phyloP scores from a whole-genome alignment of 2,888 invertebrate species.

The Crematogaster levior region DNA sequence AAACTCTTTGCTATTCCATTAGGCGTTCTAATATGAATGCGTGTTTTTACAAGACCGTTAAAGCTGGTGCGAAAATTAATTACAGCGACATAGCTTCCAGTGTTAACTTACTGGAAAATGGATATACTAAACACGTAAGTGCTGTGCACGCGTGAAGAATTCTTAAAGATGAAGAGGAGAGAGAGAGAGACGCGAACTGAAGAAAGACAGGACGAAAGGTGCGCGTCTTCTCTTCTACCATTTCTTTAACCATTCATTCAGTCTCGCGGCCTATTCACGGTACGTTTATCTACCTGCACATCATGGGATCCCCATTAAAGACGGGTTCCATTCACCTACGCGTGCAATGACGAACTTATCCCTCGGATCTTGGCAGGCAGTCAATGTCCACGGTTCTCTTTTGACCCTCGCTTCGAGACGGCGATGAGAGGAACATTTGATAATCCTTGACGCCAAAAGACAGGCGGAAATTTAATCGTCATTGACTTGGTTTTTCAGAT shows the following conservation, averaged over 20 bases:
- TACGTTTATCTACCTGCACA: conserved; percentile 73
- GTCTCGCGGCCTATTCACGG: conserved; percentile 70
- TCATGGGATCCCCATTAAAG: conserved; percentile 71
- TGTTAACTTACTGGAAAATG: conserved; percentile 35
- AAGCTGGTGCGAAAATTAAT: conserved; percentile 51
- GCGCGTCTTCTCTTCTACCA: conserved; percentile 46
- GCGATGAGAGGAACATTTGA: conserved; percentile 50
- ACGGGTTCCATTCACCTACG: conserved; percentile 72
- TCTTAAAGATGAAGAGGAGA: conserved; percentile 20
- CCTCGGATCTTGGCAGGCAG: conserved; percentile 68
- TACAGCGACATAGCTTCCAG: neutral
- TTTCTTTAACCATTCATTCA: conserved; percentile 72
- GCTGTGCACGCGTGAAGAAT: conserved; percentile 33
- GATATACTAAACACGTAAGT: conserved; percentile 25
- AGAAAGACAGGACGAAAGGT: conserved; percentile 60
- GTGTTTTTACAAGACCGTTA: neutral
- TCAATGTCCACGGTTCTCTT: conserved; percentile 66
- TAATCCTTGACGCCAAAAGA: conserved; percentile 50
- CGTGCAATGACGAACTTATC: conserved; percentile 73
- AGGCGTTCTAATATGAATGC: neutral
- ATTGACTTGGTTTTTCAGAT: conserved; percentile 44
- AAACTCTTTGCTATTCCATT: neutral
- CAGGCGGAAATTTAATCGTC: conserved; percentile 47
- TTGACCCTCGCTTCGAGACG: conserved; percentile 62
- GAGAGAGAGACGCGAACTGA: conserved; percentile 23